Conservation (phyloP, 2,888 invertebrate genomes). For the Ochropleura plecta region DNA sequence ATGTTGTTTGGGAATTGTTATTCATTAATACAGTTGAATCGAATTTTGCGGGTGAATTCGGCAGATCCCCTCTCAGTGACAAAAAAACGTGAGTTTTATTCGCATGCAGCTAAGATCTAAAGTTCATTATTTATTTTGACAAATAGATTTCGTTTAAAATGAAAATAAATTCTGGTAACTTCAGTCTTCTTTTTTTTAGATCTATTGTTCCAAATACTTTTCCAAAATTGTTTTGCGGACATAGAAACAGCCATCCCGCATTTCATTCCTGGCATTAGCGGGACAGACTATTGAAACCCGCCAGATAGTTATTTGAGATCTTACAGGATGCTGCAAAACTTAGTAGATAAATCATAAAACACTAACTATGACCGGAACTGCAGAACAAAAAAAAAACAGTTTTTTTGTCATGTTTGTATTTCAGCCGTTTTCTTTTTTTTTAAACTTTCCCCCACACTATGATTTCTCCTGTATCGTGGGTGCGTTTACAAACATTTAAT, state of each 20-base stretch:
- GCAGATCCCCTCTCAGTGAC: neutral
- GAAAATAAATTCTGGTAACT: neutral
- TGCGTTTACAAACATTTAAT: too few species aligned
- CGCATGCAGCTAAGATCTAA: too few species aligned
- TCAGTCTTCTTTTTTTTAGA: neutral
- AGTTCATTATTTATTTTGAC: neutral
- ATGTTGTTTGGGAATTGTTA: neutral
- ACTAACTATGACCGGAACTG: too few species aligned
- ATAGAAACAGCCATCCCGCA: neutral
- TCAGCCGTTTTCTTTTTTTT: too few species aligned
- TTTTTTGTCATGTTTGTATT: too few species aligned
- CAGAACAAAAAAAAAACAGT: too few species aligned
- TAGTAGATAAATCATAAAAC: too few species aligned
- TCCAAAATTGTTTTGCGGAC: neutral
- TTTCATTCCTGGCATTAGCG: neutral
- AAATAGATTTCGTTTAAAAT: neutral
- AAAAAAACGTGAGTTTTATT: neutral
- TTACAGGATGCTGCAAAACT: too few species aligned
- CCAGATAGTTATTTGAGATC: too few species aligned
- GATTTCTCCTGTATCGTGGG: too few species aligned
- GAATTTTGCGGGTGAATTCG: neutral
- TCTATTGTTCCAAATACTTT: too few species aligned
- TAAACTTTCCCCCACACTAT: too few species aligned
- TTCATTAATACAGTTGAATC: neutral
- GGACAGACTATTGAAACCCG: neutral